A percentile compares a stretch with the other conserved stretches of the same genome.
Evolutionary conservation across 2,888 invertebrate species (phyloP).

Genomic region (Azorinus chamasolen): DNA sequence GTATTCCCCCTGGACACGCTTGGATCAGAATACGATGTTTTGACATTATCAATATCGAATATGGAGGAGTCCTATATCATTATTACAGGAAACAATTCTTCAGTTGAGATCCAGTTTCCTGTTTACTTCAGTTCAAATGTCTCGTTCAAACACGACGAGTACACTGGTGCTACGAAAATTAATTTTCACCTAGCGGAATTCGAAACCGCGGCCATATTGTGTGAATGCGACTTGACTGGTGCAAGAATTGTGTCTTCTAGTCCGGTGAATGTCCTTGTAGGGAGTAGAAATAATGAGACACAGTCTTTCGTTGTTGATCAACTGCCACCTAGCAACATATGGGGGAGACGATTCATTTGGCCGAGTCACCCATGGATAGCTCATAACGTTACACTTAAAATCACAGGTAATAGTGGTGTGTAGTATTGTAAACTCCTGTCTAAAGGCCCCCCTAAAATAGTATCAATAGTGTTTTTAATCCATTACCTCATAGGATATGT

Average conservation of each 20-base stretch:
- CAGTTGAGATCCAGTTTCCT: constrained; percentile 40
- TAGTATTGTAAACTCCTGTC: no score
- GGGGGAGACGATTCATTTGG: constrained; percentile 52
- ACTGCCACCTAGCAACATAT: constrained; percentile 35
- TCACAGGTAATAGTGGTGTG: constrained; percentile 60
- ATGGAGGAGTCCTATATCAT: constrained; percentile 40
- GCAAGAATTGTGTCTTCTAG: constrained; percentile 45
- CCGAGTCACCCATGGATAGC: constrained; percentile 42
- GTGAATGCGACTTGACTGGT: constrained; percentile 59
- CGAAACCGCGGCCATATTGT: constrained; percentile 35
- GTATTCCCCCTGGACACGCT: constrained; percentile 41
- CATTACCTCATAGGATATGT: no score
- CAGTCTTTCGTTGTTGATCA: constrained; percentile 36
- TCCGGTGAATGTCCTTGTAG: constrained; percentile 47
- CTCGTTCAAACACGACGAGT: constrained; percentile 17
- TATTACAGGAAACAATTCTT: constrained; percentile 46
- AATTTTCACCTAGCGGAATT: constrained; percentile 36
- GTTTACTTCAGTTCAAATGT: constrained; percentile 10
- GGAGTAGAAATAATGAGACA: constrained; percentile 18
- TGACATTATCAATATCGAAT: constrained; percentile 9
- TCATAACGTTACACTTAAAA: constrained; percentile 47
- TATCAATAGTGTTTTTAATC: no score
- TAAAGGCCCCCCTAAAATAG: no score
- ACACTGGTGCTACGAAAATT: constrained; percentile 31
- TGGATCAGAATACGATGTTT: constrained; percentile 35